A percentile compares a stretch with the other conserved stretches of the same genome.
Conservation (phyloP, 2,888 invertebrate species). For the Halocaridina rubra region DNA sequence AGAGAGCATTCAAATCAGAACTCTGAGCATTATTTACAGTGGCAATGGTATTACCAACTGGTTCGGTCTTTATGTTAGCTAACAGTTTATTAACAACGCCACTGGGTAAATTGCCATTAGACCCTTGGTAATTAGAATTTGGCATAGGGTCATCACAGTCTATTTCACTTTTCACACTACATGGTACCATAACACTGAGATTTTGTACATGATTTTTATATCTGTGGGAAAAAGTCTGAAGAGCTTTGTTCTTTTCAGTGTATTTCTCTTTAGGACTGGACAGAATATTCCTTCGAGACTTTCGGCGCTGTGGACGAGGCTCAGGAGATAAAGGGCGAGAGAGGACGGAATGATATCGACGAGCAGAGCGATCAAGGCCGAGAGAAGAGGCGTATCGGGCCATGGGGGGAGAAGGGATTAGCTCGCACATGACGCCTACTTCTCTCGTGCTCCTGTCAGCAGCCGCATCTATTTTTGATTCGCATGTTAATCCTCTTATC, state of each 20-base stretch:
- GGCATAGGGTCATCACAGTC: background rate
- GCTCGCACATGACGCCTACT: constrained; percentile 47
- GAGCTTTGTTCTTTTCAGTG: background rate
- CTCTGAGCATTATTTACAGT: background rate
- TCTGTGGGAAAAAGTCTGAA: background rate
- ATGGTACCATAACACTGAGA: background rate
- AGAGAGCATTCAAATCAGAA: too few relatives aligned
- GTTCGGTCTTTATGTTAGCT: constrained; percentile 1
- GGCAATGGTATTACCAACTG: background rate
- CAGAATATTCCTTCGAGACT: background rate
- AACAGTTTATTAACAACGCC: background rate
- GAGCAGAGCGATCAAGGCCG: constrained; percentile 33
- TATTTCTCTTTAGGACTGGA: background rate
- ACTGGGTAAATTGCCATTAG: background rate
- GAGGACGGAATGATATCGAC: constrained; percentile 37
- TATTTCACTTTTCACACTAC: constrained; percentile 10
- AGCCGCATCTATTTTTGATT: background rate
- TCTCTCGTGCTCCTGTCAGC: background rate
- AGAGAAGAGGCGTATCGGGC: constrained; percentile 22
- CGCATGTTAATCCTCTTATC: background rate
- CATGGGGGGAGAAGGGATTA: constrained; percentile 33
- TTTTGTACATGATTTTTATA: background rate
- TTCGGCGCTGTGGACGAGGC: constrained; percentile 24
- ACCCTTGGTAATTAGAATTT: background rate
- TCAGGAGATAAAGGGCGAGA: constrained; percentile 42